Conservation (phyloP, 1,140 invertebrate species). For the Microvelia longipes region DNA sequence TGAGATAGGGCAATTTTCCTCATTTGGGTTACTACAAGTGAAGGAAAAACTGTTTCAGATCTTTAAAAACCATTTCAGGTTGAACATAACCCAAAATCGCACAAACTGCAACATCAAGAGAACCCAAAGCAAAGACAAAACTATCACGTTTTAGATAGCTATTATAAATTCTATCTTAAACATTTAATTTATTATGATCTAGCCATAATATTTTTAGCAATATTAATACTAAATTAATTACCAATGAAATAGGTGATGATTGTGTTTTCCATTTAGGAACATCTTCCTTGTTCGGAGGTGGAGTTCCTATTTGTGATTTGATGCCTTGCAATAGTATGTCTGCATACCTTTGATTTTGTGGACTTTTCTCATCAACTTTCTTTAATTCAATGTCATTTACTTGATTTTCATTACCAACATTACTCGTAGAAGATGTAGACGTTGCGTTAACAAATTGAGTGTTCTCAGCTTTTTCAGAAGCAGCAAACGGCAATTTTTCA, state of each 20-base stretch:
- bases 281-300: background rate
- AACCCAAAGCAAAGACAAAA: no score
- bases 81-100: background rate
- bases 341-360: background rate
- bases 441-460: background rate
- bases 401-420: background rate
- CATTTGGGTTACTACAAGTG: no score
- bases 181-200: no score
- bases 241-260: background rate
- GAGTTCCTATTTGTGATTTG: background rate
- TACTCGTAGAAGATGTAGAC: background rate
- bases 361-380: background rate
- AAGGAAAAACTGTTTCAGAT: background rate
- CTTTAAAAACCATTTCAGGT: background rate
- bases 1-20: no score
- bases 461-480: background rate
- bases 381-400: no score
- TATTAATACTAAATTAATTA: no score
- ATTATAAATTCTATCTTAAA: no score
- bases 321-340: background rate
- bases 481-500: background rate
- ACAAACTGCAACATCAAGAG: background rate
- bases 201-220: no score
- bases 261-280: constrained; percentile 10
- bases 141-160: no score